Percentiles rank a stretch among this genome's conserved stretches.
Evolutionary conservation across 2,113 vertebrate species (phyloP).

Genomic region (Sapayoa aenigma): DNA sequence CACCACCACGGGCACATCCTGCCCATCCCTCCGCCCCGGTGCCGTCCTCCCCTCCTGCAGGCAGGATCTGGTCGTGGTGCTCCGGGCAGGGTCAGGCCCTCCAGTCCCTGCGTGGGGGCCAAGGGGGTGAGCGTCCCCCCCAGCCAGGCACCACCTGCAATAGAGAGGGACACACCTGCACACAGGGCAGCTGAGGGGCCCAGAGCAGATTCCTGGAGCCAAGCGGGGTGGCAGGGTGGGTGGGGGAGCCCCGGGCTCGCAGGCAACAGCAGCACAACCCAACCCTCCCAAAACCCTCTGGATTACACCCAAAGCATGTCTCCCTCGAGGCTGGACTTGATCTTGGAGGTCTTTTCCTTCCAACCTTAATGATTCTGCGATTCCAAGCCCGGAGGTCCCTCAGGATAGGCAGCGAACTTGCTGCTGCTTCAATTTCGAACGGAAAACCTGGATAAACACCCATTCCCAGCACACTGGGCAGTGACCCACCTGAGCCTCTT

Average conservation of each 20-base stretch:
- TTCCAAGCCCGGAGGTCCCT: background rate
- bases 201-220: background rate
- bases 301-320: background rate
- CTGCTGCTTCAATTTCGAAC: background rate
- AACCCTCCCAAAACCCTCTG: background rate
- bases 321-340: accelerated
- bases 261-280: background rate
- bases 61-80: background rate
- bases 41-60: background rate
- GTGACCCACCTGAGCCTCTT: slow-evolving; percentile 85
- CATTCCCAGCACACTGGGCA: background rate
- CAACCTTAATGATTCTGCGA: accelerated
- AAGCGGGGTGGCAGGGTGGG: accelerated
- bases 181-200: background rate
- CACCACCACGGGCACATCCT: accelerated
- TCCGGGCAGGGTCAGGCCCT: slow-evolving; percentile 42
- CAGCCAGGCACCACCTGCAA: slow-evolving; percentile 82
- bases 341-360: background rate
- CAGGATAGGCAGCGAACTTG: background rate
- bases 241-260: background rate
- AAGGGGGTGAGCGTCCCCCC: slow-evolving; percentile 79
- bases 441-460: background rate
- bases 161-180: background rate
- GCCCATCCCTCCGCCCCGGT: background rate
- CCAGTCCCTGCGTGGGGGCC: slow-evolving; percentile 77